Base-by-base conservation (phyloP, 1,140 invertebrate genomes). In the Ylistrum balloti region DNA sequence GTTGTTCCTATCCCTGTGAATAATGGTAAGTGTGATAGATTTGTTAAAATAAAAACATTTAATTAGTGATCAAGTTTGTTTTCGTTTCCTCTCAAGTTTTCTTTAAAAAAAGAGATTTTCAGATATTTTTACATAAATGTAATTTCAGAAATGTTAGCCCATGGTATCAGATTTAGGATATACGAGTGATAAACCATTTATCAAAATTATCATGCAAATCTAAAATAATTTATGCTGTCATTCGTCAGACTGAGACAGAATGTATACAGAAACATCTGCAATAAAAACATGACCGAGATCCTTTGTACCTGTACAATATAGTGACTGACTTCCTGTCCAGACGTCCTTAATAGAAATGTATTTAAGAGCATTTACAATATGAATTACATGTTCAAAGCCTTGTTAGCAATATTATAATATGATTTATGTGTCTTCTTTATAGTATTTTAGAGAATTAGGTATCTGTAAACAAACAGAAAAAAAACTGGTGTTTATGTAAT, bases 301-400 rank as follows among this genome's bases (percentile, higher is more conserved):
- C 11, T 74, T 56, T 74, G 56, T 74, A 38, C 5, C 35, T 13
- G 5, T 38, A 38, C 35, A 38, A 38, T 38, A 38, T 7, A 74
- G 56, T 74, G 56, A 74, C 22, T 74, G 56, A 74, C 56, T 74
- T n/a, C 56, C 2, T 74, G 56, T 74, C 56, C 28, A 28, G 13
- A 38, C 35, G 35, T 38, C 5, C 35, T 38, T 38, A 5, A 38
- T 5, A 38, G 35, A 38, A 13, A 38, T 38, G 35, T 38, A 74
- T 17, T 74, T 74, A n/a, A 74, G 56, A 74, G 15, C 22, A 74
- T 74, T n/a, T 74, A 74, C 56, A 74, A 74, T 74, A 74, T 74
- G 17, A 74, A 74, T 74, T 22, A 74, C 56, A 74, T 74, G 22
- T 17, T 74, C 0, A n/a, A 28, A 74, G n/a, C 22, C 56, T 74